Base-by-base conservation (phyloP, 2,888 invertebrate genomes). In the Globia sparganii region DNA sequence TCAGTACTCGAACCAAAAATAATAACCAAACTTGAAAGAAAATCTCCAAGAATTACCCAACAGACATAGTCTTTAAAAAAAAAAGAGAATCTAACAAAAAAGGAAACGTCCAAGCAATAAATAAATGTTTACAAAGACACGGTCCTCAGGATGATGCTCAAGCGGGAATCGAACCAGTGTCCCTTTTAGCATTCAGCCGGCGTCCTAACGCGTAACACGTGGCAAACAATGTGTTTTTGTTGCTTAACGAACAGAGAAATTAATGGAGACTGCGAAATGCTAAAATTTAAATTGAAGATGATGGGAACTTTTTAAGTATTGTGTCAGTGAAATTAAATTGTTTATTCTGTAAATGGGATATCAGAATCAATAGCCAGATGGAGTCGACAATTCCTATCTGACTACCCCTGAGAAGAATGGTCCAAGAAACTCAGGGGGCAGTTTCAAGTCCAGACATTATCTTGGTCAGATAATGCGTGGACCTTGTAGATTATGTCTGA, bases 151-250 rank as follows among this genome's bases (percentile, higher is more conserved):
- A 83, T 76, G 83, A 88, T 90, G 84, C 81, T 90, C 87, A 79
- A 77, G 82, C 89, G 85, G 90, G 94, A 90, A 77, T 91, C 92
- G 91, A 94, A 94, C 93, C 92, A 87, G 86, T 86, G 91, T 90
- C 92, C 93, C 93, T 93, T 91, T 94, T 93, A 92, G 93, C 93
- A 95, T 95, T 94, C 96, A 93, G 84, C 88, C 88, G 88, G 91
- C 94, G 93, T 93, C 88, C 88, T 94, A 95, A 94, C 92, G 92
- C 92, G 88, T 90, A 94, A 96, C 96, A 96, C 96, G 96, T 96
- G 96, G 93, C 94, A 92, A 94, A 96, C 96, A 96, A 95, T 96
- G 91, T 94, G 95, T 96, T 96, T 96, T 95, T 95, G 94, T 96
- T 93, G 90, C 90, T 90, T 76, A 78, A 75, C 46, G 91, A 83